These are phyloP conservation scores for Dissostichus mawsoni DNA, from an alignment of 2,113 vertebrate species.

Conservation along the genomic window DNA sequence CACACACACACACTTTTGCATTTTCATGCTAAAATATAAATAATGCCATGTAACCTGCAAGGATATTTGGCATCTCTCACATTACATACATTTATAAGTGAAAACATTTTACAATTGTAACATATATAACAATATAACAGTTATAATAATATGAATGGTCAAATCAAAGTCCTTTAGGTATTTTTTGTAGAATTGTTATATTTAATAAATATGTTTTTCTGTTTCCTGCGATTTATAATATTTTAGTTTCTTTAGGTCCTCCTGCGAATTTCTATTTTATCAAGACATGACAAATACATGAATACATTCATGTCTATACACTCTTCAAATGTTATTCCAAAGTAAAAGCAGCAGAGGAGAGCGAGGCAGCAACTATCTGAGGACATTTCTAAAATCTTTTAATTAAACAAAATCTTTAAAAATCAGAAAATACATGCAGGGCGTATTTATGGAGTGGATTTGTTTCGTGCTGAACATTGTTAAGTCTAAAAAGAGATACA, in stretches of 20 bases:
- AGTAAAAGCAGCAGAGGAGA: not conserved
- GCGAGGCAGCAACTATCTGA: slow-evolving; percentile 2
- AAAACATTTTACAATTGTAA: too few species aligned
- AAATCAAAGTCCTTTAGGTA: too few species aligned
- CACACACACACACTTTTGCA: not conserved
- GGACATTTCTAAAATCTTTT: slow-evolving; percentile 31
- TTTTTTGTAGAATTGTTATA: not conserved
- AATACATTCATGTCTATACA: not conserved
- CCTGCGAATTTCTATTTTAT: not conserved
- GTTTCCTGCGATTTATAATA: not conserved
- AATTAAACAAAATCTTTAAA: slow-evolving; percentile 32
- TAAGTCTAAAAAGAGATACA: slow-evolving; percentile 11
- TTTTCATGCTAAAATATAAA: not conserved
- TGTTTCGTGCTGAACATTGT: slow-evolving; percentile 28
- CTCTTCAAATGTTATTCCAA: not conserved
- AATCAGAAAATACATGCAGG: slow-evolving; percentile 16
- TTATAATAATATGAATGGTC: too few species aligned
- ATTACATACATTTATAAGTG: not conserved
- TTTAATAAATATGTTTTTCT: not conserved
- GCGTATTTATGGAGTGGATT: slow-evolving; percentile 37
- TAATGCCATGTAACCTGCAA: not conserved
- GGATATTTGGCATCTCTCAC: not conserved
- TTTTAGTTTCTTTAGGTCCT: not conserved
- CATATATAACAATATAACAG: too few species aligned
- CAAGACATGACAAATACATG: not conserved